phyloP scores from a whole-genome alignment of 2,113 vertebrate genomes.

The Calypte anna region DNA sequence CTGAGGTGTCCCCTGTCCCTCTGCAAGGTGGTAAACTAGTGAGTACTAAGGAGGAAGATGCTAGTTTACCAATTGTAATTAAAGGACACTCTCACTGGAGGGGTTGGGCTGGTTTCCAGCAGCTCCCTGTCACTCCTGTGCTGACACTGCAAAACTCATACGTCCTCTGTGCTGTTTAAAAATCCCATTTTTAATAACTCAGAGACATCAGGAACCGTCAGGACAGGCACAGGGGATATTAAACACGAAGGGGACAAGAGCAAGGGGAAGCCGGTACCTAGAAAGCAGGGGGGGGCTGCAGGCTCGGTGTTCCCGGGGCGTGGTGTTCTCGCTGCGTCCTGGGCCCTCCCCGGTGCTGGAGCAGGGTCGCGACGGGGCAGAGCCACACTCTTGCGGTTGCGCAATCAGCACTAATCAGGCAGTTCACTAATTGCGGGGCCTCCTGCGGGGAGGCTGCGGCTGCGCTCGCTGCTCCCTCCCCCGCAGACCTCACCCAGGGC shows the following conservation, averaged over 20 bases:
- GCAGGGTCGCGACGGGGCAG: not conserved
- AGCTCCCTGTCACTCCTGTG: constrained; percentile 3
- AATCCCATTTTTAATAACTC: not conserved
- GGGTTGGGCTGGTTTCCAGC: not conserved
- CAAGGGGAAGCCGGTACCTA: not conserved
- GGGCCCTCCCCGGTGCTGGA: too few species aligned
- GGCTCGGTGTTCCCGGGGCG: not conserved
- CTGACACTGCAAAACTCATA: constrained; percentile 1
- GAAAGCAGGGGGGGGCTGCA: not conserved
- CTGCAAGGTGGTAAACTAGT: not conserved
- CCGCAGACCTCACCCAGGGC: not conserved
- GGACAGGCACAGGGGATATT: not conserved
- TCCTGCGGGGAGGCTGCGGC: not conserved
- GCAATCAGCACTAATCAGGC: constrained; percentile 74
- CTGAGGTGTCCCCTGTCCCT: not conserved
- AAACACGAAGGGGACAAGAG: not conserved
- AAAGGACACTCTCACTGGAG: not conserved
- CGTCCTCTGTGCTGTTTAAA: not conserved
- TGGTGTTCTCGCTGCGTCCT: not conserved
- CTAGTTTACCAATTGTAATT: not conserved
- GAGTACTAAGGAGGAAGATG: not conserved
- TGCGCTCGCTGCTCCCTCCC: not conserved
- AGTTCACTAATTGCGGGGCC: constrained; percentile 41
- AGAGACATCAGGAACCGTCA: not conserved
- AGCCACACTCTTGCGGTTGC: not conserved